A percentile compares a stretch with the other conserved stretches of the same genome.
Evolutionary conservation across 2,888 invertebrate species (phyloP).

Genomic region (Netelia fuscicornis): DNA sequence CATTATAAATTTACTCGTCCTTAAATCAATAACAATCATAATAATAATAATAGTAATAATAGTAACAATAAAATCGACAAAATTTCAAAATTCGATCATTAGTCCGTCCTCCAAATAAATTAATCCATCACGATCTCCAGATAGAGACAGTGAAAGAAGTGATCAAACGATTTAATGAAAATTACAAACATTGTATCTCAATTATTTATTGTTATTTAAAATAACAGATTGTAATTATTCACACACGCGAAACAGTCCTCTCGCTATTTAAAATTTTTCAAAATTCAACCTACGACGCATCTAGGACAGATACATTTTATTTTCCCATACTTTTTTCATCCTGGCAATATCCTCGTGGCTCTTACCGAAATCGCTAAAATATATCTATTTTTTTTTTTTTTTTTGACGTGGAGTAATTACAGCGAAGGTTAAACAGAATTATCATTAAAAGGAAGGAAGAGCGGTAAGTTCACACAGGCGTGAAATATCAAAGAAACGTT

Average conservation of each 20-base stretch:
- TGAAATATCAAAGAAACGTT: background rate
- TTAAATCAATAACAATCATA: background rate
- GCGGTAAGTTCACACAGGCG: background rate
- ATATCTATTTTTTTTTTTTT: background rate
- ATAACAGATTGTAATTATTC: too few species aligned
- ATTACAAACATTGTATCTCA: too few species aligned
- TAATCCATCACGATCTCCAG: too few species aligned
- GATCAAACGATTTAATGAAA: too few species aligned
- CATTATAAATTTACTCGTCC: background rate
- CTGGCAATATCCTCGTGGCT: background rate
- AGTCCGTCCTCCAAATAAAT: background rate
- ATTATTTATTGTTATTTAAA: too few species aligned
- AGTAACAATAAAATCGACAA: background rate
- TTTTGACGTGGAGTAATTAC: conserved; percentile 7
- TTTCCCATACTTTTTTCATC: background rate
- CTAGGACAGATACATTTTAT: background rate
- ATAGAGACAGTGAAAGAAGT: too few species aligned
- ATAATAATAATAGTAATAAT: background rate
- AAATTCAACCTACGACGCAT: background rate
- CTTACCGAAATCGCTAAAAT: background rate
- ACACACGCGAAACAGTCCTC: background rate
- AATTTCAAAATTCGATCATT: background rate
- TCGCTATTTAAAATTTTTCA: background rate
- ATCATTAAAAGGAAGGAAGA: background rate
- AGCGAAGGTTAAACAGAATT: conserved; percentile 20